phyloP scores from a whole-genome alignment of 1,140 invertebrate genomes.

The Metaphire vulgaris region DNA sequence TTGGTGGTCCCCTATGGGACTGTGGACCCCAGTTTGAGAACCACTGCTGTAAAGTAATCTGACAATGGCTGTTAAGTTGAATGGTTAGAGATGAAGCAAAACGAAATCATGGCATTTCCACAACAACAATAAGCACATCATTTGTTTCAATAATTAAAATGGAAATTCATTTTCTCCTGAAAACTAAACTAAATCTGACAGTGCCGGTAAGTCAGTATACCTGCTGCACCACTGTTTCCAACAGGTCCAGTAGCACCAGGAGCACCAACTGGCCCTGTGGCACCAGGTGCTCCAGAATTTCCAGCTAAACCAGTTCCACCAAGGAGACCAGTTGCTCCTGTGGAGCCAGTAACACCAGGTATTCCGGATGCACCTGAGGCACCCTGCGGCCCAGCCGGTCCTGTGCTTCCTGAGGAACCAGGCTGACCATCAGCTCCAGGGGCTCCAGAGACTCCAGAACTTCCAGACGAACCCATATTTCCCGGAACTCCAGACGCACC shows the following conservation, averaged over 20 bases:
- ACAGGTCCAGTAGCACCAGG: conserved; percentile 13
- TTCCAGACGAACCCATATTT: conserved; percentile 9
- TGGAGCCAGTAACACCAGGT: not conserved
- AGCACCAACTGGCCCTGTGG: not conserved
- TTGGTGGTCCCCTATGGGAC: no score
- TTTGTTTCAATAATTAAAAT: not conserved
- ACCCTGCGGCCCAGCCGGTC: not conserved
- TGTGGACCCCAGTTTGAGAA: no score
- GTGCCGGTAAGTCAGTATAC: not conserved
- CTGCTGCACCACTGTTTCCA: not conserved
- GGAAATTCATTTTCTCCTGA: not conserved
- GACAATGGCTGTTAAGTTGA: not conserved
- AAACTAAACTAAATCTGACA: not conserved
- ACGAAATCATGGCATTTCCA: not conserved
- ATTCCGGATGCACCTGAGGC: not conserved
- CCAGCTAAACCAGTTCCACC: conserved; percentile 5
- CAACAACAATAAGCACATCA: not conserved
- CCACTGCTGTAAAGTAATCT: no score
- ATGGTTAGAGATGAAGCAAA: not conserved
- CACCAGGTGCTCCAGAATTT: not conserved
- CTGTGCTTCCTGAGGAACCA: conserved; percentile 10
- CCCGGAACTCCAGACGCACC: not conserved
- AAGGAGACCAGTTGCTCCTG: not conserved
- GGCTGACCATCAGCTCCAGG: conserved; percentile 2
- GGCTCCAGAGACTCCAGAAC: not conserved